Evolutionary conservation across 2,113 vertebrate genomes (phyloP), one percentile per base, ranked within the genome.

Genomic region (Tretioscincus oriximinensis): DNA sequence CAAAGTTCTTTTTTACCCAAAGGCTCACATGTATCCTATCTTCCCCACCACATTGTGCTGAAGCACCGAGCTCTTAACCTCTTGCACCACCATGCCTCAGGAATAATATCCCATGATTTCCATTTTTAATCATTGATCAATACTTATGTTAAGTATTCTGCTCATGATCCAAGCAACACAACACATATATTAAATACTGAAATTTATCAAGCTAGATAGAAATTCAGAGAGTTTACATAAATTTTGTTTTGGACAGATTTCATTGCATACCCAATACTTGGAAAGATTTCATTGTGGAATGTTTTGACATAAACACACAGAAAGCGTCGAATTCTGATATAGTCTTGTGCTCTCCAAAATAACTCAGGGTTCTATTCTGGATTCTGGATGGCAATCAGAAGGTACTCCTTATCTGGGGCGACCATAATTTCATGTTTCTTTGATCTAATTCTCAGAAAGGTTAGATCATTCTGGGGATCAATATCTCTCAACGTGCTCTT

Each of bases 351-450:
- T 63, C 85, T 31, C 54, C 67, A 81, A 63, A 69, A 10, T 60
- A 35, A 35, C 0, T 0, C 0, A 0, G 69, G 2, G 78, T 31
- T 63, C 86, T 96, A 96, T 88, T 96, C 93, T 1, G 93, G 92
- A 74, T 95, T 96, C 93, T 98, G 96, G 88, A 97, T 95, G 88
- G 95, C 90, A 1, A 98, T 96, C 82, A 98, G 88, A 73, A 98
- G 90, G 76, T 93, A 96, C 11, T 95, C 93, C 21, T 96, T 97
- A 85, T 97, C 96, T 93, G 93, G 94, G 69, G 94, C 95, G 76
- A 97, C 93, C 96, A 97, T 95, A 82, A 99, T 97, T 93, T 98
- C 92, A 0, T 97, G 92, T 85, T 97, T 98, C 92, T 97, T 97
- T 82, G 96, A 95, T 87, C 95, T 94, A 81, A 98, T 94, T 60